phyloP scores from a whole-genome alignment of 1,140 invertebrate genomes.

The Monomorium pharaonis region DNA sequence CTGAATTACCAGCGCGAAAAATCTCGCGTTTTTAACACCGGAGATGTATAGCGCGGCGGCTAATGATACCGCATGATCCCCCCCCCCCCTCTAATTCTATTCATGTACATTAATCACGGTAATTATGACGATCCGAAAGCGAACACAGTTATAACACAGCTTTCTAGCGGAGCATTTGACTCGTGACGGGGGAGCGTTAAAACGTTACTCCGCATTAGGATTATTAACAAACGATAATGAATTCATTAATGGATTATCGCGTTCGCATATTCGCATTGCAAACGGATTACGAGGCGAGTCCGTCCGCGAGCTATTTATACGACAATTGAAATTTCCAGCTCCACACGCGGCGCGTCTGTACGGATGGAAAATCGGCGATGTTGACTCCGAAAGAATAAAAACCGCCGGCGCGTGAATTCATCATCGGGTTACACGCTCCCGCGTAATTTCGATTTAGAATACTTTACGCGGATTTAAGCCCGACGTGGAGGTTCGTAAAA shows the following conservation, averaged over 20 bases:
- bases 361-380: neutral
- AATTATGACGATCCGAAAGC: constrained; percentile 11
- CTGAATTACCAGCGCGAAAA: neutral
- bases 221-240: constrained; percentile 44
- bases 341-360: neutral
- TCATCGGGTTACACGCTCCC: neutral
- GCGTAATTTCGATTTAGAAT: constrained; percentile 11
- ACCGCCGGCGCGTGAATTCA: neutral
- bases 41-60: neutral
- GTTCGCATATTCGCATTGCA: neutral
- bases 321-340: neutral
- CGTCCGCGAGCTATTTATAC: neutral
- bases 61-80: neutral
- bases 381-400: constrained; percentile 2
- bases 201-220: neutral
- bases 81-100: neutral
- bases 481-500: neutral
- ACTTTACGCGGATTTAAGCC: neutral
- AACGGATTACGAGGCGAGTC: constrained; percentile 23
- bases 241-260: constrained; percentile 17
- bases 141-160: neutral
- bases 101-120: neutral
- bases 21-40: neutral
- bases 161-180: neutral
- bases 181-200: neutral